Evolutionary conservation across 1,140 invertebrate species (phyloP).

Genomic region (Orchestia grillus): DNA sequence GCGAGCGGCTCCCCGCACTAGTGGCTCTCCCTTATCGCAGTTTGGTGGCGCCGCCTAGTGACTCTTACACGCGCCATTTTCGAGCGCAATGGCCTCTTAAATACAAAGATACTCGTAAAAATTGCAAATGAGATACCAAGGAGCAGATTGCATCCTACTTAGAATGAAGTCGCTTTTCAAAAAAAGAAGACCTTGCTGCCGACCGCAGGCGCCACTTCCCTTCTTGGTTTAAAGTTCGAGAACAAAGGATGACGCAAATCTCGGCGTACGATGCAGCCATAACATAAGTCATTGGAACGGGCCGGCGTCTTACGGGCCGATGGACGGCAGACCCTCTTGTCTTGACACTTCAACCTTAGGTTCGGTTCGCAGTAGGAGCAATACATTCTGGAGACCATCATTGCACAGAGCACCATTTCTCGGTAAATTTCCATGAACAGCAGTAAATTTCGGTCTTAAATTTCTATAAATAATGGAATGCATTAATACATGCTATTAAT

Average conservation of each 20-base stretch:
- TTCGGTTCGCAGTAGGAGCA: neutral
- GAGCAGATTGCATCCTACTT: slow-evolving; percentile 46
- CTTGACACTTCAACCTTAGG: neutral
- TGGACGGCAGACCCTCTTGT: neutral
- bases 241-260: slow-evolving; percentile 36
- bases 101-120: slow-evolving; percentile 50
- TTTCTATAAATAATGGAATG: too few species aligned
- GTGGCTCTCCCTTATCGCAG: slow-evolving; percentile 38
- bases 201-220: neutral
- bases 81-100: slow-evolving; percentile 45
- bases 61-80: slow-evolving; percentile 46
- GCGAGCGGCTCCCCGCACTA: slow-evolving; percentile 27
- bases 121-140: slow-evolving; percentile 47
- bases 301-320: neutral
- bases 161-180: slow-evolving; percentile 15
- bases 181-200: slow-evolving; percentile 14
- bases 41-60: slow-evolving; percentile 38
- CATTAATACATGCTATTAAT: too few species aligned
- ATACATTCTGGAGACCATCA: neutral
- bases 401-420: neutral
- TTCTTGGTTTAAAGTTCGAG: neutral
- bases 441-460: too few species aligned
- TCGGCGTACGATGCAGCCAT: neutral
- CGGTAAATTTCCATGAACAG: too few species aligned
- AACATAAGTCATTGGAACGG: slow-evolving; percentile 37